Evolutionary conservation across 2,113 vertebrate species (phyloP), one percentile per base, ranked within the genome.

Genomic region (Prunella himalayana): DNA sequence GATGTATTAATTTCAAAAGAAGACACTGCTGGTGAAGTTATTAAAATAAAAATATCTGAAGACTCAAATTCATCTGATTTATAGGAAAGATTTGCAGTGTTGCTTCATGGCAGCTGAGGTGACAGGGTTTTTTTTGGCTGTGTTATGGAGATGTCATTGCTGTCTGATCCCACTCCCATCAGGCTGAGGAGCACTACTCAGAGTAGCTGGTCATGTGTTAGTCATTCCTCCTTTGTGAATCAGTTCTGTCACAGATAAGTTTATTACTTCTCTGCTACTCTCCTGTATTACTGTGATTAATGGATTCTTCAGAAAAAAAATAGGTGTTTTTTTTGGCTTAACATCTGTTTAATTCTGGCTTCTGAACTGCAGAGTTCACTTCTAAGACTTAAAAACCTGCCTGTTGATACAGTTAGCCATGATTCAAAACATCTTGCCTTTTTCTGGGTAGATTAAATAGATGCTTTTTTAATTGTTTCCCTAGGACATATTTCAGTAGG

Each of bases 1-100:
- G 96, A 90, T 90, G 59, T 96, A 92, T 89, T 96, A 95, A 97
- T 97, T 97, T 92, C 50, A 42, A 88, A 95, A 94, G 86, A 57
- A 90, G 94, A 72, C 61, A 76, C 57, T 83, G 90, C 92, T 42
- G 70, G 86, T 73, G 42, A 51, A 84, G 83, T 94, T 95, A 90
- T 93, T 96, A 71, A 92, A 95, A 89, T 75, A 82, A 92, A 84
- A 57, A 24, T 64, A 71, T 66, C 93, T 54, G 78, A 77, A 77
- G 77, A 65, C 72, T 82, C 12, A 23, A 7, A 24, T 85, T 92
- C n/a, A 23, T 60, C 75, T 86, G 96, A 85, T 89, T 94, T 73
- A 9, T 33, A 8, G 73, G 56, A n/a, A 42, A 71, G 78, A 86
- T 68, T 15, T 57, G 35, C 51, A 20, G 37, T 42, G 18, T 66